phyloP scores from a whole-genome alignment of 2,113 vertebrate genomes.

The Thunnus maccoyii region DNA sequence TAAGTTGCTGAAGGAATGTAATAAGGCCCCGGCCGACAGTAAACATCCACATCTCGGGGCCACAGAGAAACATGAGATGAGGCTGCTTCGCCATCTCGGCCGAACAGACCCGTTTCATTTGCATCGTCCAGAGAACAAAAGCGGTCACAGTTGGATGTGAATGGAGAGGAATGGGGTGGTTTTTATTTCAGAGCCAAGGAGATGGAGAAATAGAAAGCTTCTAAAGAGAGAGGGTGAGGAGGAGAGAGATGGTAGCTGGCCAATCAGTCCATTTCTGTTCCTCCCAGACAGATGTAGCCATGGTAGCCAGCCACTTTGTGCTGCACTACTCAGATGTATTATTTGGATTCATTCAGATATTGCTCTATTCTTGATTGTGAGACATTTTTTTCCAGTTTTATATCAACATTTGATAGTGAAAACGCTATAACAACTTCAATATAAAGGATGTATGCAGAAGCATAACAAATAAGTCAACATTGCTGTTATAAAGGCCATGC shows the following conservation, averaged over 20 bases:
- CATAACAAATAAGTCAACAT: too few species aligned
- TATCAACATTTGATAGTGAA: neutral
- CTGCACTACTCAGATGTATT: neutral
- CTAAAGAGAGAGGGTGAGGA: slow-evolving; percentile 20
- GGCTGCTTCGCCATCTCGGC: slow-evolving; percentile 41
- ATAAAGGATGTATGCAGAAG: neutral
- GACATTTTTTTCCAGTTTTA: neutral
- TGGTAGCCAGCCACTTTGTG: slow-evolving; percentile 14
- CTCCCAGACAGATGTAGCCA: slow-evolving; percentile 12
- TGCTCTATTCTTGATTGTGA: neutral
- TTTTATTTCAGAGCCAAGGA: slow-evolving; percentile 51
- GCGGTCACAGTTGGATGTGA: slow-evolving; percentile 65
- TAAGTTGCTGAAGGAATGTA: slow-evolving; percentile 80
- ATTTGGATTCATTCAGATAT: slow-evolving; percentile 16
- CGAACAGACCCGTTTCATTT: slow-evolving; percentile 71
- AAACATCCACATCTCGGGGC: slow-evolving; percentile 74
- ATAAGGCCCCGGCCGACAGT: slow-evolving; percentile 73
- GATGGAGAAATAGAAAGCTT: slow-evolving; percentile 41
- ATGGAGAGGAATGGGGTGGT: slow-evolving; percentile 28
- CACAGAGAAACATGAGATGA: slow-evolving; percentile 59
- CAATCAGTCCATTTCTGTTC: slow-evolving; percentile 17
- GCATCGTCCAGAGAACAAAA: slow-evolving; percentile 74
- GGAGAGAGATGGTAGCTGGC: neutral
- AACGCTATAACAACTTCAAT: neutral
- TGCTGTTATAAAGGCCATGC: too few species aligned